Base-by-base conservation (phyloP, 2,113 vertebrate genomes). In the Bucco capensis region DNA sequence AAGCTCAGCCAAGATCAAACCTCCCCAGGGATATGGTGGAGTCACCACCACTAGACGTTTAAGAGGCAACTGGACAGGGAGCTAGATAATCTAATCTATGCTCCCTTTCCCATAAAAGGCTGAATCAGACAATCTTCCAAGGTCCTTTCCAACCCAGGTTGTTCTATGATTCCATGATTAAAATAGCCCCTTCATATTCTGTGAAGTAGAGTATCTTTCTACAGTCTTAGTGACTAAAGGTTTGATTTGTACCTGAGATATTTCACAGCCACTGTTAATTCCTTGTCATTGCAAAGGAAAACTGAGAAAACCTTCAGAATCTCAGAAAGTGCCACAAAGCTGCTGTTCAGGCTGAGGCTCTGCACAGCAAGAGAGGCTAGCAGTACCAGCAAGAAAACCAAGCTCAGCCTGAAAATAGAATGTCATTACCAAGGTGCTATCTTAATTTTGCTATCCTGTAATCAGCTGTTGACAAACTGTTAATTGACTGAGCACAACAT, bases 401-500 rank as follows among this genome's bases (percentile, higher is more conserved):
- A 71, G 77, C 62, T 90, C 80, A 86, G 60, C 31, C 64, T 90
- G 50, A 33, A 82, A 83, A 31, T 23, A 54, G 21, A 54, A 61
- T 18, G 21, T 37, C 40, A 82, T 71, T 53, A 66, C 54, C 30
- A 61, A 70, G 21, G 62, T 31, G 61, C 54, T 75, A 47, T 57
- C 92, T 88, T 84, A 81, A 86, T 64, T 75, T 78, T 83, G 31
- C 57, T 62, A 76, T 70, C 18, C 70, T 88, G 51, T 58, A 93
- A 92, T 95, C 93, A 82, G 71, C 81, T 90, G 88, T 61, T 86
- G 92, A 94, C 92, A 93, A 94, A 95, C 88, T 88, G 86, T 83
- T 84, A 84, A 93, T 85, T 76, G 88, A 79, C 83, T 89, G 73
- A 88, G 70, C 80, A 72, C 77, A 88, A 80, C 58, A 90, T 76